A percentile compares a stretch with the other conserved stretches of the same genome.
Evolutionary conservation across 2,797 vertebrate genomes (phyloP).

Genomic region (Microctenopoma steveboyesi): DNA sequence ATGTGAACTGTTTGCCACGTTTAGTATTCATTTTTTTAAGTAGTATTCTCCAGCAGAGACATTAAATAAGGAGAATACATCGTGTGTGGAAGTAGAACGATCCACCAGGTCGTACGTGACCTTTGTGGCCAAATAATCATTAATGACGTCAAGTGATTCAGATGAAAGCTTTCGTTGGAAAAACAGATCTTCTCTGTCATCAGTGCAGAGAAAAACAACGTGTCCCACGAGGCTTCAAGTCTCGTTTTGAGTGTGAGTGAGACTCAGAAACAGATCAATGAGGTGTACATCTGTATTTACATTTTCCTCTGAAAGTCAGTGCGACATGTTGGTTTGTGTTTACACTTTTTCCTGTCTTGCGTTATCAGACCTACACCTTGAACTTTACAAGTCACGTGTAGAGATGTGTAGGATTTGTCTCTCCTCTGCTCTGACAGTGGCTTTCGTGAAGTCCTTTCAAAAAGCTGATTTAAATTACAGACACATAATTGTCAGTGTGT

Average conservation of each 20-base stretch:
- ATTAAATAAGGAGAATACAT: too few species aligned
- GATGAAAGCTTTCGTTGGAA: constrained; percentile 35
- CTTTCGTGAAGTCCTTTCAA: too few species aligned
- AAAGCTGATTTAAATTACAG: too few species aligned
- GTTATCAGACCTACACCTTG: constrained; percentile 64
- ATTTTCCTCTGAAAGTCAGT: neutral
- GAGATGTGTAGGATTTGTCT: neutral
- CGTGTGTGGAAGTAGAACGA: neutral
- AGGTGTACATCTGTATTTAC: neutral
- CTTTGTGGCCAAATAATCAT: constrained; percentile 47
- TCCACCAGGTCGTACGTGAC: neutral
- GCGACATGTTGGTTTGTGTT: constrained; percentile 4
- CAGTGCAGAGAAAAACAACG: constrained; percentile 43
- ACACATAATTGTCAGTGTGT: too few species aligned
- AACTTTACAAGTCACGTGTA: constrained; percentile 51
- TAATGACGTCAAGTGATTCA: constrained; percentile 28
- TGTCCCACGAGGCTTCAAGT: accelerated
- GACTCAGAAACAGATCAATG: neutral
- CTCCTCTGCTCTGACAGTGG: neutral
- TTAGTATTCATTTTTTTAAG: too few species aligned
- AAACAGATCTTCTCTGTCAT: constrained; percentile 3
- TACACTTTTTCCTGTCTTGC: constrained; percentile 13
- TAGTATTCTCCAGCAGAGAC: too few species aligned
- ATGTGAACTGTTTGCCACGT: too few species aligned
- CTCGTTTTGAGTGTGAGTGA: neutral